Base-by-base conservation (phyloP, 2,797 vertebrate species). In the Poeciliopsis presidionis region DNA sequence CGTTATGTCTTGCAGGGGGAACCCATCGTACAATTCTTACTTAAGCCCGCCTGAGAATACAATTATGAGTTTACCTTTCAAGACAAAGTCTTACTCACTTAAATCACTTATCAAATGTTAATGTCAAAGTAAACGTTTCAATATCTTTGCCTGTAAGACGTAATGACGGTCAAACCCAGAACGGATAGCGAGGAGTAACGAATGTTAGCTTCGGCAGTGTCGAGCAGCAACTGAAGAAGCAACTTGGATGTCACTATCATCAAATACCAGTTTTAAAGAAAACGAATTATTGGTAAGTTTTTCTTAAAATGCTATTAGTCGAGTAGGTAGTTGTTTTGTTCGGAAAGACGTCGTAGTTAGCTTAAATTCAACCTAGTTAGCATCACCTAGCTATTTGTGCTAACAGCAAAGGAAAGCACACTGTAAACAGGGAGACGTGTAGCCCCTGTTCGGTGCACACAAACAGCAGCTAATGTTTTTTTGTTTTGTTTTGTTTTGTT, bases 231-330 rank as follows among this genome's bases (percentile, higher is more conserved):
- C 46, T 18, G 30, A 4, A 51, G 7, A 12, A 28, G 9, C 20
- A 51, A 65, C 41, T n/a, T 39, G 70, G n/a, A 84, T 63, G 72
- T 3, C 22, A 30, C 4, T 43, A 2, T 69, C 53, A 82, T 76
- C 63, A 30, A 67, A 71, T 73, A 47, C 53, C 73, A 80, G 25
- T 65, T 84, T 76, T 5, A 6, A 74, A 72, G 36, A 1, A 73
- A 69, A 55, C 67, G 2, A n/a, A 51, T 12, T 11, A 30, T 81
- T 30, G 86, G 79, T 87, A 84, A 84, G 88, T 4, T 59, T 55
- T 78, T 6, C 9, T 47, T 13, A 65, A 74, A 16, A n/a, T 9
- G 2, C 0, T 67, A 13, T 16, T 46, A 25, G 4, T 7, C 1
- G 5, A 13, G 72, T 57, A 25, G 22, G 2, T 7, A 12, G 18